phyloP scores from a whole-genome alignment of 2,888 invertebrate species.

The Clunio marinus region DNA sequence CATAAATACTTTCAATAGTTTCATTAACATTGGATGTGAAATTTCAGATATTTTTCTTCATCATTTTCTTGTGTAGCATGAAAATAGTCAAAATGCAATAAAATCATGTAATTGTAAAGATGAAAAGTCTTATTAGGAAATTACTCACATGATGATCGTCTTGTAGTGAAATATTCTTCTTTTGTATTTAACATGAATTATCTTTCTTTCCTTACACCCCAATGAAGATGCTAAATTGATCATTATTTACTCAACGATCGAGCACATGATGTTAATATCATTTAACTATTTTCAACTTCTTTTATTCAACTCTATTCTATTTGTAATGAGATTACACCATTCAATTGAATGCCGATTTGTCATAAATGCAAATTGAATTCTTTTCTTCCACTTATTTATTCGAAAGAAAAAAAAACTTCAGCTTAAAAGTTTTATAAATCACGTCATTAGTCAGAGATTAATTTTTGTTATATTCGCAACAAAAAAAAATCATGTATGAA shows the following conservation, averaged over 20 bases:
- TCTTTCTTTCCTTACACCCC: background rate
- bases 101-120: too few species aligned
- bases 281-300: slow-evolving; percentile 8
- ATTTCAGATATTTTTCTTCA: too few species aligned
- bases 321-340: slow-evolving; percentile 28
- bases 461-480: slow-evolving; percentile 24
- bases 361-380: slow-evolving; percentile 34
- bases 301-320: background rate
- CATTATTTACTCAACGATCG: slow-evolving; percentile 3
- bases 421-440: slow-evolving; percentile 30
- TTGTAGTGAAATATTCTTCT: background rate
- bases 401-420: background rate
- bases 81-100: too few species aligned
- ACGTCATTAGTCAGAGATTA: slow-evolving; percentile 36
- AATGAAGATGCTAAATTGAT: slow-evolving; percentile 1
- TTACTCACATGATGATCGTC: background rate
- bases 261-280: slow-evolving; percentile 6
- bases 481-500: too few species aligned
- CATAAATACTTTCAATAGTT: too few species aligned
- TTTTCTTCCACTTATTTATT: background rate
- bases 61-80: too few species aligned
- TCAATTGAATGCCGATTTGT: slow-evolving; percentile 38
- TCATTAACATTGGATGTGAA: too few species aligned
- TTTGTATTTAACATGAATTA: background rate
- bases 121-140: background rate